Conservation (phyloP, 2,888 invertebrate genomes). For the Leucoptera coffeella region DNA sequence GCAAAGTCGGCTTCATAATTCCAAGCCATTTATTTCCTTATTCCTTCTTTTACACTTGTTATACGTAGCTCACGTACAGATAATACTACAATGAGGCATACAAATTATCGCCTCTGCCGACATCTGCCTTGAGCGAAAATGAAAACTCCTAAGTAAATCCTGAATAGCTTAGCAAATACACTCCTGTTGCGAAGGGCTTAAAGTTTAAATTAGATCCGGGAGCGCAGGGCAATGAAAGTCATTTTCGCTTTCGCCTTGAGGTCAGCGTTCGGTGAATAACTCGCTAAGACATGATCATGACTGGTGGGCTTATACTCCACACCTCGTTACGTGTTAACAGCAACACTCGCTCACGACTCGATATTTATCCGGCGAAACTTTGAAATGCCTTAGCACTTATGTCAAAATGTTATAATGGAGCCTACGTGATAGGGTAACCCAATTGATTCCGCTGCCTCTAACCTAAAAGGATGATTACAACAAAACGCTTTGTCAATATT, state of each 20-base stretch:
- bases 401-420: slow-evolving; percentile 30
- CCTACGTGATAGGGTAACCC: slow-evolving; percentile 22
- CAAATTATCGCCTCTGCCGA: slow-evolving; percentile 47
- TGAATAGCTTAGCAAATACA: slow-evolving; percentile 1
- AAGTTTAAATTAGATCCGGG: slow-evolving; percentile 10
- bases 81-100: slow-evolving; percentile 47
- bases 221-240: slow-evolving; percentile 10
- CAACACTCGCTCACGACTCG: slow-evolving; percentile 48
- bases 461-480: slow-evolving; percentile 4
- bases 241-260: slow-evolving; percentile 19
- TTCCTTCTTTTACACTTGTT: slow-evolving; percentile 32
- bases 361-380: slow-evolving; percentile 42
- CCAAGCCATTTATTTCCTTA: slow-evolving; percentile 32
- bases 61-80: slow-evolving; percentile 40
- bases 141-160: slow-evolving; percentile 15
- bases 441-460: slow-evolving; percentile 11
- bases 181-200: slow-evolving; percentile 10
- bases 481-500: too few relatives aligned
- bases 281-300: slow-evolving; percentile 50
- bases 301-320: slow-evolving; percentile 47
- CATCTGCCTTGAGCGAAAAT: slow-evolving; percentile 20
- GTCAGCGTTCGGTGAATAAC: slow-evolving; percentile 50
- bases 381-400: slow-evolving; percentile 23
- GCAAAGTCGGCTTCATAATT: slow-evolving; percentile 19
- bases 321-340: slow-evolving; percentile 54